phyloP scores from a whole-genome alignment of 2,888 invertebrate species.

The Seladonia tumulorum region DNA sequence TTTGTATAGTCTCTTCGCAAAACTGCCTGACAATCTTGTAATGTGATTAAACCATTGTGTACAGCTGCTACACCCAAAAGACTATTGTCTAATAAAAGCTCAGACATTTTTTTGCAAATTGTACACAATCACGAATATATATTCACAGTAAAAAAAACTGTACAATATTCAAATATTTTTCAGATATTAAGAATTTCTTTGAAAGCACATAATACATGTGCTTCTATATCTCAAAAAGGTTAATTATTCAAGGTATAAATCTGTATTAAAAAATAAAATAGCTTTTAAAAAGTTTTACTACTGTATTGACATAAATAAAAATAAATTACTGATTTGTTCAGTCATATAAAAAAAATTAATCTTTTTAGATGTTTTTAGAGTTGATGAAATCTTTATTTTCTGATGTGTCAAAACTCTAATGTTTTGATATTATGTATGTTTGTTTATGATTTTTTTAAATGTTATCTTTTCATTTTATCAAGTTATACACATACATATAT shows the following conservation, averaged over 20 bases:
- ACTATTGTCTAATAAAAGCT: conserved; percentile 78
- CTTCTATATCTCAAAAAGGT: background rate
- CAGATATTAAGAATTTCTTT: background rate
- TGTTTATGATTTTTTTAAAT: background rate
- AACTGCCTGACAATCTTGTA: conserved; percentile 66
- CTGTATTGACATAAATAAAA: background rate
- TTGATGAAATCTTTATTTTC: background rate
- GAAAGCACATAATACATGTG: background rate
- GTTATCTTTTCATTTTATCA: background rate
- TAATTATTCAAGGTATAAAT: background rate
- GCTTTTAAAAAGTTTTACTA: background rate
- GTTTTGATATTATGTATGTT: background rate
- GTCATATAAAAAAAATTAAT: background rate
- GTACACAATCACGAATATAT: background rate
- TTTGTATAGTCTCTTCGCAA: conserved; percentile 80
- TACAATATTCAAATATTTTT: background rate
- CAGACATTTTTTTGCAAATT: background rate
- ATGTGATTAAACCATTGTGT: conserved; percentile 84
- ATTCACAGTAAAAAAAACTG: background rate
- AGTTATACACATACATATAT: too few species aligned
- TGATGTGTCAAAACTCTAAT: background rate
- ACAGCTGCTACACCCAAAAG: conserved; percentile 84
- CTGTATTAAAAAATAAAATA: background rate
- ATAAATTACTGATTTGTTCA: background rate
- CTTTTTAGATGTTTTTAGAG: background rate